A percentile compares a stretch with the other conserved stretches of the same genome.
Evolutionary conservation across 2,888 invertebrate genomes (phyloP).

Genomic region (Acrocyrtus sp.): DNA sequence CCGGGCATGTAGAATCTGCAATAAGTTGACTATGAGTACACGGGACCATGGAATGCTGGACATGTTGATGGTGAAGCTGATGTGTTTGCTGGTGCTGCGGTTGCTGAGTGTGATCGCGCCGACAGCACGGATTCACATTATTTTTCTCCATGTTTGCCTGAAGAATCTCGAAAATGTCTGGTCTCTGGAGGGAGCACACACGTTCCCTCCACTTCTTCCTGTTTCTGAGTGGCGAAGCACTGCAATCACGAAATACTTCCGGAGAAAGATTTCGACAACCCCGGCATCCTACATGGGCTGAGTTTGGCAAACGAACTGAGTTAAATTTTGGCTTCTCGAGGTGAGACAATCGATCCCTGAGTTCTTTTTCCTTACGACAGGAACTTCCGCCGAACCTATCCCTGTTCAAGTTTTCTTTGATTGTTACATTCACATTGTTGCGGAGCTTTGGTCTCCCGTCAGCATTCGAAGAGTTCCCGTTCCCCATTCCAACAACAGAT

Average conservation of each 20-base stretch:
- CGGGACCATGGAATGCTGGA: conserved; percentile 51
- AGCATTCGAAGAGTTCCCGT: conserved; percentile 31
- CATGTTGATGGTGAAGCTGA: no score
- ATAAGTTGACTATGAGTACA: conserved; percentile 61
- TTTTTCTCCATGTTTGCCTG: conserved; percentile 93
- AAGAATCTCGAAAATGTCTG: conserved; percentile 86
- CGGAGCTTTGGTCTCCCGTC: conserved; percentile 52
- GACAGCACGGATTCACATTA: conserved; percentile 68
- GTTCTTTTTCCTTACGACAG: conserved; percentile 41
- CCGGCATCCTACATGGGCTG: conserved; percentile 50
- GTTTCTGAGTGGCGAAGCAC: conserved; percentile 60
- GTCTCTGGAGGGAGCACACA: conserved; percentile 80
- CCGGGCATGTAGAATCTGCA: conserved; percentile 59
- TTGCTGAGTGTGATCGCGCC: conserved; percentile 61
- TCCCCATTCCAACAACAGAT: conserved; percentile 46
- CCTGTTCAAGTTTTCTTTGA: conserved; percentile 67
- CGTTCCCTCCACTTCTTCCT: conserved; percentile 63
- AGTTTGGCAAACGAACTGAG: conserved; percentile 61
- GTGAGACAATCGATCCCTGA: conserved; percentile 44
- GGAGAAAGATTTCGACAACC: conserved; percentile 61
- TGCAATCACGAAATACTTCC: conserved; percentile 65
- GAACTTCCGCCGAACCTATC: conserved; percentile 48
- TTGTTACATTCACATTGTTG: conserved; percentile 65
- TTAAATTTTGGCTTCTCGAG: conserved; percentile 58
- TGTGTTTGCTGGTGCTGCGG: conserved; percentile 16